Evolutionary conservation across 2,113 vertebrate species (phyloP).

Genomic region (Lutjanus erythropterus): DNA sequence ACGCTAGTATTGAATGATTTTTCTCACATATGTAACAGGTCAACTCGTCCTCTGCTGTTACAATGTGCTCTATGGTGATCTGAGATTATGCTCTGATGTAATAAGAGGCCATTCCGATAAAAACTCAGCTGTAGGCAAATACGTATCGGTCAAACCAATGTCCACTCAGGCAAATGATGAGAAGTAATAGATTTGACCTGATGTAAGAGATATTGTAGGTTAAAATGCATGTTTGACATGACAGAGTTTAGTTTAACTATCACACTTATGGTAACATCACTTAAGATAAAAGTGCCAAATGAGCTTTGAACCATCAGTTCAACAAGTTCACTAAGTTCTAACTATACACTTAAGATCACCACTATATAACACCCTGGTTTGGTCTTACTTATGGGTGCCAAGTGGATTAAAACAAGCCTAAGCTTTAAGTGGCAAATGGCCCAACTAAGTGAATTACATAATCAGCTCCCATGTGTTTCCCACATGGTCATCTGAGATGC

Average conservation of each 20-base stretch:
- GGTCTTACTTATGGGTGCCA: slow-evolving; percentile 32
- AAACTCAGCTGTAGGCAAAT: slow-evolving; percentile 39
- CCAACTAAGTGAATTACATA: slow-evolving; percentile 59
- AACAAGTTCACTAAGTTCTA: slow-evolving; percentile 18
- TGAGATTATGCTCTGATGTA: slow-evolving; percentile 65
- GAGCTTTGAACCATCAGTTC: slow-evolving; percentile 20
- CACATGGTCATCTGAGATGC: slow-evolving; percentile 24
- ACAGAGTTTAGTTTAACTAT: background rate
- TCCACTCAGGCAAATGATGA: slow-evolving; percentile 6
- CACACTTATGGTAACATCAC: background rate
- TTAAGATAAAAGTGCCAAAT: slow-evolving; percentile 2
- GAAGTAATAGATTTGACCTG: background rate
- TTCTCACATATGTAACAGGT: slow-evolving; percentile 44
- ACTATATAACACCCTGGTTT: slow-evolving; percentile 14
- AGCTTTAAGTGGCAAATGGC: slow-evolving; percentile 49
- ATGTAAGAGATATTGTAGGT: background rate
- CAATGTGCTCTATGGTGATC: slow-evolving; percentile 27
- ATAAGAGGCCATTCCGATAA: slow-evolving; percentile 36
- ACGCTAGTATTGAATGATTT: slow-evolving; percentile 6
- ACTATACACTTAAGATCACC: slow-evolving; percentile 23
- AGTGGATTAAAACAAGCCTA: slow-evolving; percentile 61
- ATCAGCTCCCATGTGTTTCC: slow-evolving; percentile 40
- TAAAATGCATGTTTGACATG: slow-evolving; percentile 1
- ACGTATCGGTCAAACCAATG: slow-evolving; percentile 40
- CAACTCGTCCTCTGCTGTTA: slow-evolving; percentile 43